Evolutionary conservation across 2,888 invertebrate species (phyloP).

Genomic region (Pachydiplax longipennis): DNA sequence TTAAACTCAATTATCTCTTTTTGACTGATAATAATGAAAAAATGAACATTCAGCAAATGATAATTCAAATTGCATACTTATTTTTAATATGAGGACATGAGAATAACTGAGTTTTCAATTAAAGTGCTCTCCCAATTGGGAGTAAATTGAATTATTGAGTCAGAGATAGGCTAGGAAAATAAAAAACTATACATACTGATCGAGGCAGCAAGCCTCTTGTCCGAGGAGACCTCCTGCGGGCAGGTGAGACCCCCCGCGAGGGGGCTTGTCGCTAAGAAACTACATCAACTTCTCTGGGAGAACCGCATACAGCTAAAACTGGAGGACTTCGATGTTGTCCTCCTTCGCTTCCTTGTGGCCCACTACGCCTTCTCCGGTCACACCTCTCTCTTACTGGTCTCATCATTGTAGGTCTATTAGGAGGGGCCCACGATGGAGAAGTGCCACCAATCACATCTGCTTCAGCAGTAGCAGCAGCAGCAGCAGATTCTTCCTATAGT

Average conservation of each 20-base stretch:
- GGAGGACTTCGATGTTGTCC: slow-evolving; percentile 31
- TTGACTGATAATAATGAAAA: too few relatives aligned
- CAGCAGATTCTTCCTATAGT: background rate
- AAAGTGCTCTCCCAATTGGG: too few relatives aligned
- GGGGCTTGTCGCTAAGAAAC: slow-evolving; percentile 35
- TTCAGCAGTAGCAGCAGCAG: slow-evolving; percentile 7
- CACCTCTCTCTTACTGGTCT: slow-evolving; percentile 21
- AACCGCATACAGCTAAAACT: slow-evolving; percentile 39
- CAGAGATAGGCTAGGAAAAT: too few relatives aligned
- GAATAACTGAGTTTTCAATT: too few relatives aligned
- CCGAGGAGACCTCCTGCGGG: slow-evolving; percentile 38
- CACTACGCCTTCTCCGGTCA: background rate
- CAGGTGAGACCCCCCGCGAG: slow-evolving; percentile 15
- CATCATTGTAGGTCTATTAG: slow-evolving; percentile 10
- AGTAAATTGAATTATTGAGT: too few relatives aligned
- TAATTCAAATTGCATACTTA: too few relatives aligned
- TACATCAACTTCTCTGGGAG: slow-evolving; percentile 25
- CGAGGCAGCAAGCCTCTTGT: slow-evolving; percentile 42
- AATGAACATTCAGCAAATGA: too few relatives aligned
- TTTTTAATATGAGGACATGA: too few relatives aligned
- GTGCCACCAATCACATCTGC: slow-evolving; percentile 6
- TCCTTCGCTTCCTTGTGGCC: slow-evolving; percentile 19
- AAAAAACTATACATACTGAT: background rate
- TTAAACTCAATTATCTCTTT: too few relatives aligned
- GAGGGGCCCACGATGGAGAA: slow-evolving; percentile 9